These are phyloP conservation scores for Chrysolina oricalcia DNA, from an alignment of 2,888 invertebrate species.

Conservation along the genomic window DNA sequence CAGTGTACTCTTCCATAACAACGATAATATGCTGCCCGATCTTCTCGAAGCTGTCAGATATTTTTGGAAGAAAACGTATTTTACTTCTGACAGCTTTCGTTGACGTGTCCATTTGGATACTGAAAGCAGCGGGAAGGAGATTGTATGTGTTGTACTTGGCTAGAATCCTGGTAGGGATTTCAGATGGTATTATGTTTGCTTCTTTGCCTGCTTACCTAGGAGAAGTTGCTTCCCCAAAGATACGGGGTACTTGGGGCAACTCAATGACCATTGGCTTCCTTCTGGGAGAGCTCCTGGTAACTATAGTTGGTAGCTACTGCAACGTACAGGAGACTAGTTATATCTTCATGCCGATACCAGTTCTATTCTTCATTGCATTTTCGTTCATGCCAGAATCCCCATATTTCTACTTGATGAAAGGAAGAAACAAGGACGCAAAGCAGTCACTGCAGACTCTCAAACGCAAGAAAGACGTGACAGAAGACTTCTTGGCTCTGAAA, in stretches of 20 bases:
- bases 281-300: slow-evolving; percentile 61
- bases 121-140: slow-evolving; percentile 56
- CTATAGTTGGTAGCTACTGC: slow-evolving; percentile 74
- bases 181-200: slow-evolving; percentile 59
- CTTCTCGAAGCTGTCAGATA: slow-evolving; percentile 59
- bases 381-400: slow-evolving; percentile 76
- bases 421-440: slow-evolving; percentile 55
- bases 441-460: slow-evolving; percentile 56
- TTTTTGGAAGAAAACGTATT: slow-evolving; percentile 62
- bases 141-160: slow-evolving; percentile 62
- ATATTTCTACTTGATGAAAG: slow-evolving; percentile 60
- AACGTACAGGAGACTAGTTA: slow-evolving; percentile 73
- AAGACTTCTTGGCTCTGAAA: slow-evolving; percentile 59
- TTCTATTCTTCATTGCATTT: slow-evolving; percentile 75
- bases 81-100: slow-evolving; percentile 61
- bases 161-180: slow-evolving; percentile 60
- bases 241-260: slow-evolving; percentile 65
- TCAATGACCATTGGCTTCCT: slow-evolving; percentile 56
- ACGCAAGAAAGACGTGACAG: slow-evolving; percentile 56
- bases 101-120: slow-evolving; percentile 58
- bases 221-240: slow-evolving; percentile 62
- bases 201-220: slow-evolving; percentile 63
- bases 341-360: slow-evolving; percentile 75
- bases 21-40: slow-evolving; percentile 57
- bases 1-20: slow-evolving; percentile 62